Evolutionary conservation across 1,140 invertebrate genomes (phyloP).

Genomic region (Pseudomyrmex flavicornis): DNA sequence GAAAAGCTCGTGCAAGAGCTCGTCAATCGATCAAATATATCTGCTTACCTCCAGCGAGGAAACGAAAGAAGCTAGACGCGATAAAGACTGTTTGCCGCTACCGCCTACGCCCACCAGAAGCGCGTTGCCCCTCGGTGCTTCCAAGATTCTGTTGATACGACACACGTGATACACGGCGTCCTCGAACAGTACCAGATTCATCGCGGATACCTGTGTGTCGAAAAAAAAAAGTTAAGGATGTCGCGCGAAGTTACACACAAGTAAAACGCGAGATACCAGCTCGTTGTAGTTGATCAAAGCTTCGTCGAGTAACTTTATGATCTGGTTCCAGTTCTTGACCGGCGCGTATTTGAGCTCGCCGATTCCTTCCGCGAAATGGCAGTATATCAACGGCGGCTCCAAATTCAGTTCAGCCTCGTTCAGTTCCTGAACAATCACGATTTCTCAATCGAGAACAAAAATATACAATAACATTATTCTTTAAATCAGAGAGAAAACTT

Average conservation of each 20-base stretch:
- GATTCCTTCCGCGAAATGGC: constrained; percentile 96
- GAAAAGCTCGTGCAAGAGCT: neutral
- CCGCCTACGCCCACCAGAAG: constrained; percentile 97
- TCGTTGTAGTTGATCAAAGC: constrained; percentile 94
- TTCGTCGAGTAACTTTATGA: constrained; percentile 92
- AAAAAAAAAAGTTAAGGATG: constrained; percentile 6
- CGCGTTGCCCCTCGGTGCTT: constrained; percentile 96
- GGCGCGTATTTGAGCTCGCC: constrained; percentile 96
- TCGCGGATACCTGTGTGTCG: constrained; percentile 90
- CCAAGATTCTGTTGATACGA: constrained; percentile 96
- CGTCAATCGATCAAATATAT: neutral
- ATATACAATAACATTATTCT: neutral
- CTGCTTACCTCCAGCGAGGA: constrained; percentile 91
- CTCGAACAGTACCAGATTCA: constrained; percentile 98
- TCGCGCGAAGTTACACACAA: too few relatives aligned
- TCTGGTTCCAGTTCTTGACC: constrained; percentile 89
- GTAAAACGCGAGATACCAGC: constrained; percentile 79
- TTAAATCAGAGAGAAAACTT: neutral
- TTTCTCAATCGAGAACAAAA: neutral
- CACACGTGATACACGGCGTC: constrained; percentile 97
- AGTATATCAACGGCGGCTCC: constrained; percentile 92
- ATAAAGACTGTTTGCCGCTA: constrained; percentile 96
- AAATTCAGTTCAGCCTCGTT: constrained; percentile 87
- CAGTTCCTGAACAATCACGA: constrained; percentile 85
- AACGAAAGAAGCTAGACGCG: constrained; percentile 94